A percentile compares a stretch with the other conserved stretches of the same genome.
Evolutionary conservation across 2,113 vertebrate genomes (phyloP).

Genomic region (Platichthys flesus): DNA sequence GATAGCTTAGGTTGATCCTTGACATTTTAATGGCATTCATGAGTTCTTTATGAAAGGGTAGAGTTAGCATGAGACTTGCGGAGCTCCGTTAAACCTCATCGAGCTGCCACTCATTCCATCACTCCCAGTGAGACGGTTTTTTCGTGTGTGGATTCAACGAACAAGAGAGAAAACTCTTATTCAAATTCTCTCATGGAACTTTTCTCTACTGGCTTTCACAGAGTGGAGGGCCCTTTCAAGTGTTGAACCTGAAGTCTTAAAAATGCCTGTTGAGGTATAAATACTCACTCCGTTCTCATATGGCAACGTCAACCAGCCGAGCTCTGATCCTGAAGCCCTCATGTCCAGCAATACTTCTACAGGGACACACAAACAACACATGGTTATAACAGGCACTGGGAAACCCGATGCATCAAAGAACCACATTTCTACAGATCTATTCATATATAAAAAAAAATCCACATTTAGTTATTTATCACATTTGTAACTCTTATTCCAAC

Average conservation of each 20-base stretch:
- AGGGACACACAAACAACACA: conserved; percentile 27
- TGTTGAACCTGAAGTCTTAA: conserved; percentile 55
- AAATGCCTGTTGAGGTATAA: conserved; percentile 68
- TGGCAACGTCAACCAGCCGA: conserved; percentile 93
- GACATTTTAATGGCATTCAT: conserved; percentile 70
- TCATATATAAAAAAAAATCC: too few relatives aligned
- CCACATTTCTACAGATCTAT: not conserved
- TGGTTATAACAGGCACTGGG: not conserved
- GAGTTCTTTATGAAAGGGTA: conserved; percentile 69
- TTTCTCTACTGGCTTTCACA: not conserved
- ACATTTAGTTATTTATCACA: not conserved
- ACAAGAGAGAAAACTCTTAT: too few relatives aligned
- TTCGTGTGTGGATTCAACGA: conserved; percentile 5
- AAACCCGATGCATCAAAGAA: not conserved
- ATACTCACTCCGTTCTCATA: conserved; percentile 91
- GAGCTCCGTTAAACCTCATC: conserved; percentile 62
- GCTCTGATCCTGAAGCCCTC: conserved; percentile 88
- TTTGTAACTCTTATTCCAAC: not conserved
- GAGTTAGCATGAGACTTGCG: conserved; percentile 50
- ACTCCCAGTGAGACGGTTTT: conserved; percentile 48
- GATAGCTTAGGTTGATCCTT: conserved; percentile 46
- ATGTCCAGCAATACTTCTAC: conserved; percentile 94
- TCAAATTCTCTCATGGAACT: conserved; percentile 12
- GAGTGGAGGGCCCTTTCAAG: conserved; percentile 20
- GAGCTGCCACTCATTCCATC: conserved; percentile 69